phyloP scores from a whole-genome alignment of 2,888 invertebrate genomes.

The Diplolepis rosae region DNA sequence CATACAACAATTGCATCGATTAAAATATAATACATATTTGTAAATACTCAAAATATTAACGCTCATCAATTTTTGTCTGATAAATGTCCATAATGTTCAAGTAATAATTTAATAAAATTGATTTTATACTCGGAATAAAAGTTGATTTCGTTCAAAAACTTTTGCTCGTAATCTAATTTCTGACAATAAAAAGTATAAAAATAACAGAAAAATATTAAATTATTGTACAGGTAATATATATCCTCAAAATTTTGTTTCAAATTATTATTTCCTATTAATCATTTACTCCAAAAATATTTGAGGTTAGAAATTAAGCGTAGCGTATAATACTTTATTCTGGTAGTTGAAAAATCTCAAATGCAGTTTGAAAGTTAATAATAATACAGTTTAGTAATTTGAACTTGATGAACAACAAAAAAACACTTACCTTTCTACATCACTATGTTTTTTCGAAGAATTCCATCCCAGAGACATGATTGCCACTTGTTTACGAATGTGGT shows the following conservation, averaged over 20 bases:
- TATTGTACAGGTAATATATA: not conserved
- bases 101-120: not conserved
- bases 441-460: slow-evolving; percentile 86
- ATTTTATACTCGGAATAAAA: not conserved
- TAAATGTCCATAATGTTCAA: not conserved
- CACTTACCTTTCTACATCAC: slow-evolving; percentile 84
- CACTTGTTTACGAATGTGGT: slow-evolving; percentile 15
- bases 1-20: not conserved
- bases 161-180: not conserved
- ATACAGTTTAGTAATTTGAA: not conserved
- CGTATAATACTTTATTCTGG: slow-evolving; percentile 1
- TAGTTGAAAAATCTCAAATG: not conserved
- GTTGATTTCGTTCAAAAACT: not conserved
- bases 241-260: not conserved
- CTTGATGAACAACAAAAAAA: slow-evolving; percentile 50
- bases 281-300: slow-evolving; percentile 1
- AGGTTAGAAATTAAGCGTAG: slow-evolving; percentile 51
- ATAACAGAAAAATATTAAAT: not conserved
- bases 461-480: slow-evolving; percentile 74
- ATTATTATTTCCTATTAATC: not conserved
- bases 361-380: not conserved
- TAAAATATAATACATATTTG: not conserved
- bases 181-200: not conserved
- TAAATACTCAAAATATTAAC: not conserved
- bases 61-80: not conserved